Base-by-base conservation (phyloP, 2,797 vertebrate species). In the Pelodytes ibericus region DNA sequence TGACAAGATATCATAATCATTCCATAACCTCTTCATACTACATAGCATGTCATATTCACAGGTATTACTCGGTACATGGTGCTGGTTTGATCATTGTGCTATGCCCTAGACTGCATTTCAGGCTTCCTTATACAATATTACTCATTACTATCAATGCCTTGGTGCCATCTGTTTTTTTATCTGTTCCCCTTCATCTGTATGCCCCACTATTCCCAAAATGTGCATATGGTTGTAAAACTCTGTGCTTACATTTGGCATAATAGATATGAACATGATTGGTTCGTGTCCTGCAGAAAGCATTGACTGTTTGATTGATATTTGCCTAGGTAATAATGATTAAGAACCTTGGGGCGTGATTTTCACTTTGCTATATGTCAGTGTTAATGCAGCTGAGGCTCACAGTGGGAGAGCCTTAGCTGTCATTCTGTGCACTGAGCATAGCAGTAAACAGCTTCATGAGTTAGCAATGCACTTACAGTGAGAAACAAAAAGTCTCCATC, bases 251-350 rank as follows among this genome's bases (percentile, higher is more conserved):
- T 24, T 22, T 11, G 20, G 20, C 22, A 53, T n/a, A n/a, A 22
- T 30, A 47, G 41, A 16, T 47, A 47, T 59, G 58, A 30, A 16
- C 33, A 27, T 26, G 18, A 59, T 74, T 49, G 24, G 18, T 57
- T 44, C n/a, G 71, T 62, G 20, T 47, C 47, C 30, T 64, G 11
- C 18, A 67, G 25, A 30, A 2, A 29, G 29, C 36, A 49, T n/a
- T 74, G 44, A 51, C 16, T 53, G 39, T 53, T 53, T 69, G 57
- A 51, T 62, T 60, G 60, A 62, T 69, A 29, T 39, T 60, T 26
- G 18, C 31, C 51, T 7, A 75, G 24, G 39, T 26, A 69, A n/a
- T n/a, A n/a, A 36, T 71, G 67, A 64, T 63, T 70, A 9, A 41
- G 26, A 39, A 7, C 18, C 22, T 58, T 47, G 49, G 60, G 20